Base-by-base conservation (phyloP, 2,888 invertebrate genomes). In the Tinea pellionella region DNA sequence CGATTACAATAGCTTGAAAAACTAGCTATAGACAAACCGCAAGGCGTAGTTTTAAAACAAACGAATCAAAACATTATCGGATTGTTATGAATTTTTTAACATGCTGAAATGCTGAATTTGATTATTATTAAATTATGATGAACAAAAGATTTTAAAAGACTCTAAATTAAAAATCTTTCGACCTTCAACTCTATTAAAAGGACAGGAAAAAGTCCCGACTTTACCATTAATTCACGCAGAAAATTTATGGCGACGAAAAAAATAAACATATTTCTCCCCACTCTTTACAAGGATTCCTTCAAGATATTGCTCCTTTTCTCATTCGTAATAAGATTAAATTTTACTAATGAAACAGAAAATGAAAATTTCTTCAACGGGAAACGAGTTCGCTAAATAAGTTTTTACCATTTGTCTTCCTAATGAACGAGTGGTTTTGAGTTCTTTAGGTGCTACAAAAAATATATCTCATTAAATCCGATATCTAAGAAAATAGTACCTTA, bases 321-420 rank as follows among this genome's bases (percentile, higher is more conserved):
- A 65, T 64, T 68, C 69, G 71, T 81, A 78, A 81, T 78, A 76
- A 78, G 77, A 82, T 83, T 77, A 78, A 79, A 81, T 79, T 80
- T 78, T 77, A 79, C 78, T 79, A 81, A 83, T 82, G 82, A 80
- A 83, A 83, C 76, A 77, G 77, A 83, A 83, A 80, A 82, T 80
- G 72, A 74, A 77, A 77, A 79, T 78, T 77, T 77, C 72, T 72
- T 6, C 67, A 71, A 68, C 68, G 67, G 70, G 72, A 77, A 75
- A 66, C 68, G 68, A 75, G 78, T 78, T 77, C 69, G 67, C 73
- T 72, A 74, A 77, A 80, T 78, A 75, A 75, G 74, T 77, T 78
- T 77, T 67, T 67, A 65, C 72, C 71, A 75, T 78, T 80, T 75
- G 72, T 78, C 75, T 77, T 75, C 62, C 67, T 75, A 78, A 77